Evolutionary conservation across 1,140 invertebrate species (phyloP).

Genomic region (Pectinophora gossypiella): DNA sequence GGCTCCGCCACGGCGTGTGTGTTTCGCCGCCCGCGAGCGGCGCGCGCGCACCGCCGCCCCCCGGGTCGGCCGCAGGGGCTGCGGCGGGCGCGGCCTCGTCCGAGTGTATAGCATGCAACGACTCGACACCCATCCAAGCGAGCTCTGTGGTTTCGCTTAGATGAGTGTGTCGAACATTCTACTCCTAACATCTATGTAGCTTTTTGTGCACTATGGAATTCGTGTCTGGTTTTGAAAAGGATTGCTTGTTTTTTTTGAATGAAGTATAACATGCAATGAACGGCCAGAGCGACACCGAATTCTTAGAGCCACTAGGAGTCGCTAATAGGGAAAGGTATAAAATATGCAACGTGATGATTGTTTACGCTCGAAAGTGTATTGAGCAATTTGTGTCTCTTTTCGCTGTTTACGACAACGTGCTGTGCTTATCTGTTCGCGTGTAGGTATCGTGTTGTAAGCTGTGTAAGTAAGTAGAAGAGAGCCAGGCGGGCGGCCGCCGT

Average conservation of each 20-base stretch:
- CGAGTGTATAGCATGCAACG: conserved; percentile 47
- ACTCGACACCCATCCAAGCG: conserved; percentile 32
- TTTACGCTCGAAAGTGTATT: conserved; percentile 58
- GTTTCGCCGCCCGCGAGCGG: background rate
- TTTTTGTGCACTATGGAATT: conserved; percentile 49
- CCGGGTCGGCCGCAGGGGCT: background rate
- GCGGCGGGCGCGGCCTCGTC: background rate
- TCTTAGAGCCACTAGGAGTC: conserved; percentile 60
- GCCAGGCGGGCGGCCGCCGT: conserved; percentile 44
- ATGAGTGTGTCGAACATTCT: conserved; percentile 29
- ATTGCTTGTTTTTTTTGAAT: conserved; percentile 41
- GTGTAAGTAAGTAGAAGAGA: conserved; percentile 41
- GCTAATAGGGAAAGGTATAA: conserved; percentile 74
- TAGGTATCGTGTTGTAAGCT: conserved; percentile 59
- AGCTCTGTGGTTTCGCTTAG: conserved; percentile 12
- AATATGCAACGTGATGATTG: conserved; percentile 67
- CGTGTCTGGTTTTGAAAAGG: conserved; percentile 48
- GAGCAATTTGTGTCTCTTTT: conserved; percentile 46
- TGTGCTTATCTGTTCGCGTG: conserved; percentile 64
- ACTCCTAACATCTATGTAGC: conserved; percentile 34
- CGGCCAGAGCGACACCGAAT: conserved; percentile 57
- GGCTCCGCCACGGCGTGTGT: conserved; percentile 51
- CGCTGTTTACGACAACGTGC: conserved; percentile 41
- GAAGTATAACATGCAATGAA: conserved; percentile 61
- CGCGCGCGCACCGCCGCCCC: background rate